phyloP scores from a whole-genome alignment of 1,140 invertebrate species.

The Steinernema feltiae region DNA sequence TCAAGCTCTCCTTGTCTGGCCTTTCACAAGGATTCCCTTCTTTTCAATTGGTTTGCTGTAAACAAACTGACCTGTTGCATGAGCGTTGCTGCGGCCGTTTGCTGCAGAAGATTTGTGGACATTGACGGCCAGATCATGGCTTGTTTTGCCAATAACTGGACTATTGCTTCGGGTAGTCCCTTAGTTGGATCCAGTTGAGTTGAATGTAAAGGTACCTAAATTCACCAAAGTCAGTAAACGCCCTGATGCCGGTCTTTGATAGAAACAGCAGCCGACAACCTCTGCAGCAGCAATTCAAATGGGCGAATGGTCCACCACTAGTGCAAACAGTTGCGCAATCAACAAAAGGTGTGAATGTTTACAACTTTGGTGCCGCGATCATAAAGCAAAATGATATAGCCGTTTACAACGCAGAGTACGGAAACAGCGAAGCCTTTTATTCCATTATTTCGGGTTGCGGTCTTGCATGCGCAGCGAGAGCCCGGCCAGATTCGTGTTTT shows the following conservation, averaged over 20 bases:
- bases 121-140: neutral
- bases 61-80: neutral
- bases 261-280: too few relatives aligned
- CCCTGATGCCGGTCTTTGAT: too few relatives aligned
- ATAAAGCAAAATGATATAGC: neutral
- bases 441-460: neutral
- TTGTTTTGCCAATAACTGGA: neutral
- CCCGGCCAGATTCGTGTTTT: too few relatives aligned
- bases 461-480: too few relatives aligned
- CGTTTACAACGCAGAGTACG: neutral
- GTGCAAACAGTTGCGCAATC: neutral
- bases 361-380: neutral
- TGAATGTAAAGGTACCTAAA: neutral
- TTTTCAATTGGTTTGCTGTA: neutral
- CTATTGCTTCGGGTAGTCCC: neutral
- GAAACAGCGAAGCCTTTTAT: neutral
- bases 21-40: neutral
- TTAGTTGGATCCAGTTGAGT: neutral
- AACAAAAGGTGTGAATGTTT: neutral
- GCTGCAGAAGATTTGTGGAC: neutral
- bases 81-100: neutral
- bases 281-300: too few relatives aligned
- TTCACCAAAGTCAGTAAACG: too few relatives aligned
- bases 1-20: neutral
- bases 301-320: too few relatives aligned